Percentiles rank a stretch among this genome's conserved stretches.
Conservation (phyloP, 2,113 vertebrate species). For the Anhinga anhinga region DNA sequence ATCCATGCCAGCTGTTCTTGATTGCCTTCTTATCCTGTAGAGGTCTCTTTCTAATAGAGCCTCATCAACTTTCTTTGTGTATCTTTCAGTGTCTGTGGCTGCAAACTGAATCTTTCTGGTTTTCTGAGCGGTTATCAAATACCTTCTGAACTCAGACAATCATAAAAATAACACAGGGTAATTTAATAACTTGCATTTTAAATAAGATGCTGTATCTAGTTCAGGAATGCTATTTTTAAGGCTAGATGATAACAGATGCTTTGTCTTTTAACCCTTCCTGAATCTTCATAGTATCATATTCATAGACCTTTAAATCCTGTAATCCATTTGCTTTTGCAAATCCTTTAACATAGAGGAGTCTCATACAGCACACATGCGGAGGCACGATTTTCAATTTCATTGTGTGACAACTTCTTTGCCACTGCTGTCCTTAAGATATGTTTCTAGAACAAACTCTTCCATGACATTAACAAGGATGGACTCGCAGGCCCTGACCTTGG, state of each 20-base stretch:
- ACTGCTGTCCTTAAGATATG: not conserved
- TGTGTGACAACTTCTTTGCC: not conserved
- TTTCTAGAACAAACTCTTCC: not conserved
- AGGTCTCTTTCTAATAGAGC: not conserved
- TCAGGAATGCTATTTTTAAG: not conserved
- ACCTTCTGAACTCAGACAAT: not conserved
- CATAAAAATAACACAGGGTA: not conserved
- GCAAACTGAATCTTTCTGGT: not conserved
- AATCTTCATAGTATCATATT: not conserved
- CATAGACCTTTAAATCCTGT: not conserved
- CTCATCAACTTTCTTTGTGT: not conserved
- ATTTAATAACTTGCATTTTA: not conserved
- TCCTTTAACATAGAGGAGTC: not conserved
- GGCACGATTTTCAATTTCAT: not conserved
- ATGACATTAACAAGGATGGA: accelerated
- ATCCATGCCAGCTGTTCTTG: not conserved
- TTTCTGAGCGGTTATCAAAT: not conserved
- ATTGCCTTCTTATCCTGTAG: not conserved
- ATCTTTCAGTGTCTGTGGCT: not conserved
- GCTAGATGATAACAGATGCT: not conserved
- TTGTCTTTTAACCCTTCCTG: not conserved
- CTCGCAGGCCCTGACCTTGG: not conserved
- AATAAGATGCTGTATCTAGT: not conserved
- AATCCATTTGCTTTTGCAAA: not conserved
- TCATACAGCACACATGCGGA: not conserved